These are phyloP conservation scores for Mohoua ochrocephala DNA, from an alignment of 2,113 vertebrate genomes.

Conservation along the genomic window DNA sequence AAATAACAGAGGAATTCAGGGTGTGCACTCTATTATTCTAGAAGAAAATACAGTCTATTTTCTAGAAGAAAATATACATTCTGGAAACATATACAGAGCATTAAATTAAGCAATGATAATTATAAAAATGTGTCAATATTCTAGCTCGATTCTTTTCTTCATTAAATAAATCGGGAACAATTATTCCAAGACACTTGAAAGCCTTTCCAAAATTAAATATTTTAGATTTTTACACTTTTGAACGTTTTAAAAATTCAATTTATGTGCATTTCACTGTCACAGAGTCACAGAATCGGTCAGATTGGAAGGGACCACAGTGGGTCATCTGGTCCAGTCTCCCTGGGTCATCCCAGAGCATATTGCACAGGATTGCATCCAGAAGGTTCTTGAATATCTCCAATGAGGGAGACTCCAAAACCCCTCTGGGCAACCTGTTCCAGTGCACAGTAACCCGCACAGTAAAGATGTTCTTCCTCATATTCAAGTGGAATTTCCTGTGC, in stretches of 20 bases:
- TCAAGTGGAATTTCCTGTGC: not conserved
- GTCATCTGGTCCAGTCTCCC: not conserved
- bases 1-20: not conserved
- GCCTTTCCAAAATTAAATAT: not conserved
- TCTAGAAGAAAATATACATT: not conserved
- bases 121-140: not conserved
- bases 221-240: not conserved
- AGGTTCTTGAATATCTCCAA: not conserved
- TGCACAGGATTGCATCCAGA: not conserved
- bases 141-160: not conserved
- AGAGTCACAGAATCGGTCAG: fast-evolving
- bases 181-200: not conserved
- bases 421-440: not conserved
- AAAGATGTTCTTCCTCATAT: not conserved
- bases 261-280: not conserved
- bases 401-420: not conserved
- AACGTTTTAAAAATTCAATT: not conserved
- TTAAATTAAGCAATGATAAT: not conserved
- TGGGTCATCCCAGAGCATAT: not conserved
- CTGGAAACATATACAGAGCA: not conserved
- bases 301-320: not conserved
- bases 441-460: not conserved
- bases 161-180: not conserved
- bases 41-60: not conserved
- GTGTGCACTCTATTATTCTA: not conserved